Evolutionary conservation across 2,113 vertebrate species (phyloP).

Genomic region (Eupsittula cactorum): DNA sequence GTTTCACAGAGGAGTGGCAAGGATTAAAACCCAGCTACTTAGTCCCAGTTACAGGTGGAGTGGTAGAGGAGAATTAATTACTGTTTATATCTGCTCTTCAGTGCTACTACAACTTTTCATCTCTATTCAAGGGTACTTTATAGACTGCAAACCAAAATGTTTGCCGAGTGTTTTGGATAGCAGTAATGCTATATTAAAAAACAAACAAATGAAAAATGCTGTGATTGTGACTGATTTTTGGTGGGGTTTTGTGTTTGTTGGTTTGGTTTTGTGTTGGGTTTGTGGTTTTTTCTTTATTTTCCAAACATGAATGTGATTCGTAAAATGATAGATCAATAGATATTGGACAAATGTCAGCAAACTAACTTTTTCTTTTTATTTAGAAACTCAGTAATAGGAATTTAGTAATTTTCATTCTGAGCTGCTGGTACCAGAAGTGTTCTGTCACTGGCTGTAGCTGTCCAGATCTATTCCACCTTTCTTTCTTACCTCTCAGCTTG

Average conservation of each 20-base stretch:
- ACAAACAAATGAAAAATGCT: not conserved
- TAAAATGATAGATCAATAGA: not conserved
- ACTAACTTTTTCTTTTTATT: not conserved
- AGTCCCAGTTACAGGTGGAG: not conserved
- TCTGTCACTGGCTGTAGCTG: not conserved
- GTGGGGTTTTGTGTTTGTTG: not conserved
- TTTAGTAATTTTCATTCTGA: not conserved
- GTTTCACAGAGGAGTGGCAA: constrained; percentile 24
- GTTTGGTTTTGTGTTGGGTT: not conserved
- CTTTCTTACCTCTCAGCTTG: not conserved
- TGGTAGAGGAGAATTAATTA: not conserved
- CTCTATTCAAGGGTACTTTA: not conserved
- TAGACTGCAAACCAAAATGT: not conserved
- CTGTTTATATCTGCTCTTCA: not conserved
- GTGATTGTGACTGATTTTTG: not conserved
- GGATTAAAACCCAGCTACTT: not conserved
- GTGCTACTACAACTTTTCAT: not conserved
- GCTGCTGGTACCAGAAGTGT: not conserved
- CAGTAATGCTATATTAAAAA: not conserved
- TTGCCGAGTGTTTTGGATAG: not conserved
- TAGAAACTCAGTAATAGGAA: not conserved
- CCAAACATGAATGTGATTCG: not conserved
- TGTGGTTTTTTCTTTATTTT: not conserved
- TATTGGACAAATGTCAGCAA: not conserved
- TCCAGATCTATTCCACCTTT: not conserved